These are phyloP conservation scores for Poeciliopsis paucimaculata DNA, from an alignment of 2,797 vertebrate genomes.

Conservation along the genomic window DNA sequence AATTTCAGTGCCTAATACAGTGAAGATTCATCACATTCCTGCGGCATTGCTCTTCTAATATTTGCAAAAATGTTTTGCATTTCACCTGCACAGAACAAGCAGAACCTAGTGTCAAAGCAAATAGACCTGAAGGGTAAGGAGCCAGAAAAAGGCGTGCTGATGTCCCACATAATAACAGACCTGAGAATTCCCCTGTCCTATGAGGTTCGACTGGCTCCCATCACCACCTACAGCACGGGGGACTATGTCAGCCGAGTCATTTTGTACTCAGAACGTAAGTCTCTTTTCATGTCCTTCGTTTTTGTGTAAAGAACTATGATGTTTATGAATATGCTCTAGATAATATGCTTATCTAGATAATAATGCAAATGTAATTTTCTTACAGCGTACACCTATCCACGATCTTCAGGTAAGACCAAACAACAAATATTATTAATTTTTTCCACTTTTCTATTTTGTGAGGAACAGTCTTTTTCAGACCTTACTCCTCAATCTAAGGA, in stretches of 20 bases:
- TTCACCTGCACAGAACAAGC: constrained; percentile 66
- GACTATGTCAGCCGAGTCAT: constrained; percentile 88
- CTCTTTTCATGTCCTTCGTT: not conserved
- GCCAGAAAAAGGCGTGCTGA: constrained; percentile 88
- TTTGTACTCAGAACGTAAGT: constrained; percentile 95
- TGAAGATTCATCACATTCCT: not conserved
- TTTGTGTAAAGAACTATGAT: not conserved
- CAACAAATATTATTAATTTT: constrained; percentile 3
- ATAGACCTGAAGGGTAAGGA: constrained; percentile 84
- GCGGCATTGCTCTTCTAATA: constrained; percentile 4
- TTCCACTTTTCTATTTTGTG: constrained; percentile 17
- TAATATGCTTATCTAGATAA: constrained; percentile 6
- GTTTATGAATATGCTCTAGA: not conserved
- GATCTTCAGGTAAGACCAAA: constrained; percentile 86
- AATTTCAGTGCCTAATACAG: not conserved
- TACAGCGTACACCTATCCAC: constrained; percentile 92
- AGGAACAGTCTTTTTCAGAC: not conserved
- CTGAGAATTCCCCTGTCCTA: constrained; percentile 92
- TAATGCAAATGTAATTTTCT: constrained; percentile 61
- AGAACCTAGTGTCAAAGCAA: constrained; percentile 79
- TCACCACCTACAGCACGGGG: constrained; percentile 89
- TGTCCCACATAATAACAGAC: constrained; percentile 86
- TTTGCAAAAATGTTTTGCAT: constrained; percentile 23
- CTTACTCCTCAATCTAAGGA: not conserved
- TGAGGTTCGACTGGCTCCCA: constrained; percentile 89